Percentiles rank a stretch among this genome's conserved stretches.
Conservation (phyloP, 2,797 vertebrate species). For the Micrastur ruficollis region DNA sequence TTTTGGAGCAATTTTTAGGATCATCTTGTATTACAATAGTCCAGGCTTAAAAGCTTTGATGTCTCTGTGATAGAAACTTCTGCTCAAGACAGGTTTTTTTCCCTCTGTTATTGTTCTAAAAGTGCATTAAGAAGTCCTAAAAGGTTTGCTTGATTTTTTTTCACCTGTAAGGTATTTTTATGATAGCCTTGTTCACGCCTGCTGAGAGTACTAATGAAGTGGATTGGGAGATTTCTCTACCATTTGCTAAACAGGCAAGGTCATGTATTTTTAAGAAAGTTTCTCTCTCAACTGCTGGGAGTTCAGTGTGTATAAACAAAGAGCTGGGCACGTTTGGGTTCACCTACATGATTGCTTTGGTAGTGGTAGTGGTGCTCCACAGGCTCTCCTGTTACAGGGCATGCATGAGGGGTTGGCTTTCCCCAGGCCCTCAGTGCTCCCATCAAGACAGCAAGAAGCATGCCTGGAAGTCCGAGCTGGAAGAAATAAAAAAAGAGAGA, state of each 20-base stretch:
- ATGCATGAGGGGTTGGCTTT: not conserved
- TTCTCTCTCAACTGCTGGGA: not conserved
- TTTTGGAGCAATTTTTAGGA: not conserved
- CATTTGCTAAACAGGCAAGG: not conserved
- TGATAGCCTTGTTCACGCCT: not conserved
- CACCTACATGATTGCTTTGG: not conserved
- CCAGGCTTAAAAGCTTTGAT: constrained; percentile 10
- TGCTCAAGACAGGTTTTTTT: not conserved
- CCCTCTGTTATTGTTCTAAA: not conserved
- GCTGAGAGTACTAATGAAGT: not conserved
- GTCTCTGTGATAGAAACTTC: not conserved
- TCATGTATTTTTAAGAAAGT: not conserved
- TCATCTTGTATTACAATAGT: not conserved
- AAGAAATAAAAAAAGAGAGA: not conserved
- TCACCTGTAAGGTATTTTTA: not conserved
- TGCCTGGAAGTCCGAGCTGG: not conserved
- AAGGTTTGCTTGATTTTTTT: not conserved
- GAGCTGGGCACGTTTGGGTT: not conserved
- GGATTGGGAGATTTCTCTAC: not conserved
- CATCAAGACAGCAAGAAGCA: not conserved
- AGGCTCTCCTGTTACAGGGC: not conserved
- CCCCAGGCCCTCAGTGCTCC: not conserved
- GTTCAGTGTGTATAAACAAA: not conserved
- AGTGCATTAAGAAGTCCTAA: not conserved
- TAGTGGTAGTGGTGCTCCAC: not conserved